Evolutionary conservation across 2,113 vertebrate species (phyloP), one percentile per base, ranked within the genome.

Genomic region (Perognathus longimembris): DNA sequence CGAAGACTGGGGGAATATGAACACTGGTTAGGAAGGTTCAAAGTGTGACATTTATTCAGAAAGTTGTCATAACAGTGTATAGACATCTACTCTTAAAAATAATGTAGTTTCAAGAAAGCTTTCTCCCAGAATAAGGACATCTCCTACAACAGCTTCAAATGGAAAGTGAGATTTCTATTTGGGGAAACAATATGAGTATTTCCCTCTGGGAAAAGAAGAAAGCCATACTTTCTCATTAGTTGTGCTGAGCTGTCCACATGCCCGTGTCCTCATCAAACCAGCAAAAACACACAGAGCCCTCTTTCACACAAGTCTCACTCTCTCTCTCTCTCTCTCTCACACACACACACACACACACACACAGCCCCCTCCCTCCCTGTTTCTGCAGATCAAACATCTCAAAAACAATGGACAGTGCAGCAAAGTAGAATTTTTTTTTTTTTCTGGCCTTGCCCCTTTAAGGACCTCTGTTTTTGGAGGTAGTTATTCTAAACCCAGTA

Each of bases 11-110:
- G 61, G 76, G 74, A 81, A 75, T 74, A 64, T 5, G 76, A 92
- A 61, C 57, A 24, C 20, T 45, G 67, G 34, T 71, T 74, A 4
- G 17, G 67, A 89, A 90, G 78, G 91, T 87, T 91, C 89, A 92
- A 71, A 74, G 69, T 89, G 57, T 93, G 96, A 70, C 86, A 89
- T 93, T 91, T 86, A 85, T 95, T 94, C 73, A 17, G 82, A 88
- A 89, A 91, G 84, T 87, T 89, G 83, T 92, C 95, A 38, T 87
- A 89, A 88, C 77, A 61, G 40, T 59, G 81, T 81, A 24, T 38
- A 82, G 80, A 69, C 42, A 86, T 5, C 32, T 22, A 34, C 88
- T 59, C 85, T 92, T 6, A 69, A 91, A 90, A 74, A 92, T 73
- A 96, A 66, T 42, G 63, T 67, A 89, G 38, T 81, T 81, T 64